Evolutionary conservation across 2,113 vertebrate species (phyloP), one percentile per base, ranked within the genome.

Genomic region (Tachysurus vachellii): DNA sequence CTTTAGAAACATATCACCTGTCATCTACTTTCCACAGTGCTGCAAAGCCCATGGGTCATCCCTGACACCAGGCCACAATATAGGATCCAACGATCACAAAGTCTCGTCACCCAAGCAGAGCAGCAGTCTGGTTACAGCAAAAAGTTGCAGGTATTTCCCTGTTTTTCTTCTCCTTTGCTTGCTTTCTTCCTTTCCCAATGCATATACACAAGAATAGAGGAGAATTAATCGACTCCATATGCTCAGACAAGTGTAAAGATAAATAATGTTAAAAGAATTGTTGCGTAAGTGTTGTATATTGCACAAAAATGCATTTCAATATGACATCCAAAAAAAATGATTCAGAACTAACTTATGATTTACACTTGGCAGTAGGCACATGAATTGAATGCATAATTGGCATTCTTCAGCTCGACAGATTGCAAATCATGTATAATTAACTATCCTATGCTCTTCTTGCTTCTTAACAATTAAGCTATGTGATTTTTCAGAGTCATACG

Each of bases 101-200:
- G 89, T 47, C 42, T 85, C 92, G 56, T 88, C 93, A 44, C 91
- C 93, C 50, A 64, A 91, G 77, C 92, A 94, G 88, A 90, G 89
- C 93, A 94, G 92, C 91, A 91, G 88, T 2, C 91, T 92, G 86
- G 91, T 93, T 36, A 93, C 91, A 89, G 93, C 91, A 83, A 96
- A 95, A 92, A 93, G 91, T 92, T 94, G 93, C 93, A 95, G 95
- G 94, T 95, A 91, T 62, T 81, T 81, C 21, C 54, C 28, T 31
- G 50, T 57, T 80, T 61, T 80, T 80, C 21, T 57, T 31, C 4
- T 66, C 62, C 16, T 26, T 76, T 42, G 2, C 23, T 56, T 42
- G 26, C 14, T 83, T 77, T 64, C 71, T 62, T 61, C 6, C 7
- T 36, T 5, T 62, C 80, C 7, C 36, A 71, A 13, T 59, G 21